A percentile compares a stretch with the other conserved stretches of the same genome.
Conservation (phyloP, 2,888 invertebrate species). For the Ophion ellenae region DNA sequence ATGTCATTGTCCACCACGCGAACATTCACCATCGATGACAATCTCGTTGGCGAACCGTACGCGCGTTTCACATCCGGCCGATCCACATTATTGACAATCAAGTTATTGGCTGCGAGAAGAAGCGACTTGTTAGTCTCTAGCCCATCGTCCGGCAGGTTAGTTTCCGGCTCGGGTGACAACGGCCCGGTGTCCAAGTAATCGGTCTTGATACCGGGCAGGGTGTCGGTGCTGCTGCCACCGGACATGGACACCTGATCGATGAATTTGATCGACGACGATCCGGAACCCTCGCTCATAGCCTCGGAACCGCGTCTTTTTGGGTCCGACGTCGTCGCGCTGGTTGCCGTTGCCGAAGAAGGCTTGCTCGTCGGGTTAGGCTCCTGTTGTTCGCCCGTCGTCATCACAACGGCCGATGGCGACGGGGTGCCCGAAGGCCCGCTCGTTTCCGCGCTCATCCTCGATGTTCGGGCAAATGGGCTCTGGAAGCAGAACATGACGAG, state of each 20-base stretch:
- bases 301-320: slow-evolving; percentile 77
- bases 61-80: slow-evolving; percentile 1
- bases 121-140: slow-evolving; percentile 43
- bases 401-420: slow-evolving; percentile 62
- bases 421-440: slow-evolving; percentile 61
- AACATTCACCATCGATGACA: slow-evolving; percentile 43
- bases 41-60: slow-evolving; percentile 25
- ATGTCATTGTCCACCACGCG: slow-evolving; percentile 52
- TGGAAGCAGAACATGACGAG: slow-evolving; percentile 82
- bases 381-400: slow-evolving; percentile 66
- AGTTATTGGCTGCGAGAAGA: slow-evolving; percentile 17
- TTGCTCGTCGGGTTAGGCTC: slow-evolving; percentile 51
- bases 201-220: slow-evolving; percentile 78
- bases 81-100: slow-evolving; percentile 38
- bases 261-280: slow-evolving; percentile 79
- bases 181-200: slow-evolving; percentile 81
- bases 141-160: slow-evolving; percentile 37
- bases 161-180: slow-evolving; percentile 76
- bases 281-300: slow-evolving; percentile 79
- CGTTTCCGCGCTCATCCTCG: slow-evolving; percentile 68
- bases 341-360: slow-evolving; percentile 59
- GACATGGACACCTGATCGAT: slow-evolving; percentile 81
- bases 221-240: slow-evolving; percentile 80
- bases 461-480: slow-evolving; percentile 81
- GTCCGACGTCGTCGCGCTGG: slow-evolving; percentile 33